phyloP scores from a whole-genome alignment of 1,140 invertebrate genomes.

The Drosophila lacertosa region DNA sequence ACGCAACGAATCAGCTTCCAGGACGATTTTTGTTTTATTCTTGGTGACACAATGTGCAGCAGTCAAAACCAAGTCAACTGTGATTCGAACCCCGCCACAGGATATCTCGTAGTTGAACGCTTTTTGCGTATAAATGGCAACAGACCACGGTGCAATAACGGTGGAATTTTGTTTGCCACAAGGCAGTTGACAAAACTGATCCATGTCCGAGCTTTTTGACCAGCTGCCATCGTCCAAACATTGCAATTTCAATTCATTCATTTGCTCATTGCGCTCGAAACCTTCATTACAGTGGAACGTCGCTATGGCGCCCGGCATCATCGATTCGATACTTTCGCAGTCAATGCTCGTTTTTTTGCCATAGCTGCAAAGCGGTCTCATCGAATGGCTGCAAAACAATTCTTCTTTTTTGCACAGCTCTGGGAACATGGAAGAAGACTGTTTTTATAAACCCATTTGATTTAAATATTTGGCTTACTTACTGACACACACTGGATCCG shows the following conservation, averaged over 20 bases:
- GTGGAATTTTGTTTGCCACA: background rate
- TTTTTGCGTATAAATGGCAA: background rate
- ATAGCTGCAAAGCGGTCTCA: background rate
- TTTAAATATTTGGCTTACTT: too few relatives aligned
- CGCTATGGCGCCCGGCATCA: background rate
- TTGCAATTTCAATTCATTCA: background rate
- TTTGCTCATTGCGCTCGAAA: background rate
- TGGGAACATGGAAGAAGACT: background rate
- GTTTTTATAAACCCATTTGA: too few relatives aligned
- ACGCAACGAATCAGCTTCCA: background rate
- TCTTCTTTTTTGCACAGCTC: background rate
- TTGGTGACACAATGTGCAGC: conserved; percentile 33
- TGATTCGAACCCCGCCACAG: conserved; percentile 21
- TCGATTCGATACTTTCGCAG: rapidly evolving
- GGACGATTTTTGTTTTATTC: rapidly evolving
- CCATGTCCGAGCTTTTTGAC: background rate
- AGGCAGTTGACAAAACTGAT: background rate
- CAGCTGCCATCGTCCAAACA: conserved; percentile 30
- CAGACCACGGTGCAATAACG: background rate
- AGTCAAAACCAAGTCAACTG: conserved; percentile 20
- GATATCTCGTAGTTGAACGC: background rate
- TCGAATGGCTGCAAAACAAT: background rate
- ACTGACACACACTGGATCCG: conserved; percentile 9
- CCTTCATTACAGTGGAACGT: background rate
- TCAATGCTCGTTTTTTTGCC: background rate